These are phyloP conservation scores for Vultur gryphus DNA, from an alignment of 2,797 vertebrate genomes.

Conservation along the genomic window DNA sequence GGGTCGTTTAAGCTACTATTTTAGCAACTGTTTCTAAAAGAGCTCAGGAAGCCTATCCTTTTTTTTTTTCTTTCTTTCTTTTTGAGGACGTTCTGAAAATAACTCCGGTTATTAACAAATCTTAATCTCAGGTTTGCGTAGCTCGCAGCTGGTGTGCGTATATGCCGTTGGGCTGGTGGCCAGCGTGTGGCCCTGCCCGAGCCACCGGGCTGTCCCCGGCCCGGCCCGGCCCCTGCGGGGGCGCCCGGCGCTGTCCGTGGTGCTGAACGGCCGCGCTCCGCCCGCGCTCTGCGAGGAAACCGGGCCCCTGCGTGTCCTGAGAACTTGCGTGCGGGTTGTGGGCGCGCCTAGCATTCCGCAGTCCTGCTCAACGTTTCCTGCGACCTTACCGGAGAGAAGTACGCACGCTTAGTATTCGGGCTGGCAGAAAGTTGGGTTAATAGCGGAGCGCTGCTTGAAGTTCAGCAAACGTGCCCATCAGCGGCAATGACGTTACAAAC, in stretches of 20 bases:
- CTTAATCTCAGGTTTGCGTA: no score
- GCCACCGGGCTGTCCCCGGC: no score
- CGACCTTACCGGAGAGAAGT: background rate
- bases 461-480: background rate
- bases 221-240: accelerated
- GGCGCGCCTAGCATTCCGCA: accelerated
- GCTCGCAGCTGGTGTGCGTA: background rate
- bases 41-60: background rate
- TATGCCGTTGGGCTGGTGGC: background rate
- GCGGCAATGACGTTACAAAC: background rate
- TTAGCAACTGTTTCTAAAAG: background rate
- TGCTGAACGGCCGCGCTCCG: background rate
- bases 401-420: background rate
- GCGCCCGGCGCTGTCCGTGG: background rate
- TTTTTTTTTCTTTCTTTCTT: background rate
- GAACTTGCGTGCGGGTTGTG: accelerated
- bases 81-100: background rate
- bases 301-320: accelerated
- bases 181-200: accelerated
- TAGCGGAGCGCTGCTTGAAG: background rate
- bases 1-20: background rate
- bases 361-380: background rate
- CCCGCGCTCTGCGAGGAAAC: accelerated
- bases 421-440: background rate
- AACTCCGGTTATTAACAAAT: accelerated